Percentiles rank a stretch among this genome's conserved stretches.
Conservation (phyloP, 2,113 vertebrate species). For the Rafetus swinhoei region DNA sequence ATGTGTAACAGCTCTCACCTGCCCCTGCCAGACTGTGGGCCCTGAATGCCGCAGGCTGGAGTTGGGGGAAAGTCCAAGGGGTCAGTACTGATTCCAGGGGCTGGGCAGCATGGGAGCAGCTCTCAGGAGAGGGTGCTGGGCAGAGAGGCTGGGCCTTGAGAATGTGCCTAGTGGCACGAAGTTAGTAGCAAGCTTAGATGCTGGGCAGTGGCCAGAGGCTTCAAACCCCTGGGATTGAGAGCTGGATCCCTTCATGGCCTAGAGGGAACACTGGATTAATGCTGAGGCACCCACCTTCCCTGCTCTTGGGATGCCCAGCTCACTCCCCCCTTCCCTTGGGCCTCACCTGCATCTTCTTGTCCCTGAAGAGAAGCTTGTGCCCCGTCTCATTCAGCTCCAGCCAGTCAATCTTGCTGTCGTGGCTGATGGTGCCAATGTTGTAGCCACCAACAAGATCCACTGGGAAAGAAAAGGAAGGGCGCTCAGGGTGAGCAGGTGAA, state of each 20-base stretch:
- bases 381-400: constrained; percentile 97
- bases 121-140: background rate
- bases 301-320: background rate
- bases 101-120: background rate
- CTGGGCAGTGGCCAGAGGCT: background rate
- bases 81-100: background rate
- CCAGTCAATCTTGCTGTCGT: constrained; percentile 95
- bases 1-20: background rate
- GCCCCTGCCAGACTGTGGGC: background rate
- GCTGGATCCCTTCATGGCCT: background rate
- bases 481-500: background rate
- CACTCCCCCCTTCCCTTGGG: accelerated
- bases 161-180: background rate
- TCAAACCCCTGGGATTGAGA: background rate
- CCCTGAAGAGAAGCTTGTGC: constrained; percentile 94
- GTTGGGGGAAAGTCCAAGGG: background rate
- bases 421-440: constrained; percentile 88
- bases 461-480: constrained; percentile 57
- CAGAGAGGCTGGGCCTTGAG: background rate
- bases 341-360: constrained; percentile 94
- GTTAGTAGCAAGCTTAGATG: background rate
- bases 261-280: background rate
- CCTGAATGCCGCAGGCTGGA: background rate
- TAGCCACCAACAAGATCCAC: constrained; percentile 90
- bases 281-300: background rate